Evolutionary conservation across 2,888 invertebrate genomes (phyloP).

Genomic region (Agrotis clavis): DNA sequence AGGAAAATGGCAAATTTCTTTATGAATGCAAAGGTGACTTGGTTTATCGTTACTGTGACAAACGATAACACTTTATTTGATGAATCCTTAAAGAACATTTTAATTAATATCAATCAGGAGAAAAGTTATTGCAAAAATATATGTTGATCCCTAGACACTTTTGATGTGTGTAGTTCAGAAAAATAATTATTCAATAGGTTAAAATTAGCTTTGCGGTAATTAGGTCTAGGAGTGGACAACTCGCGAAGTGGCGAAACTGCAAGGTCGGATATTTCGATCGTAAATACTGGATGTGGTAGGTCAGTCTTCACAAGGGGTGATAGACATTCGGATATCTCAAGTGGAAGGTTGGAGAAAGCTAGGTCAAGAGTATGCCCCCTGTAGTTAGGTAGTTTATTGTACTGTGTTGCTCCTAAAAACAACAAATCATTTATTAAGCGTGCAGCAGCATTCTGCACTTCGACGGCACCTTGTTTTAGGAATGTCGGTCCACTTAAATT

Average conservation of each 20-base stretch:
- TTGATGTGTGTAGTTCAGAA: too few relatives aligned
- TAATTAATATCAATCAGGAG: too few relatives aligned
- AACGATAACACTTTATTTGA: too few relatives aligned
- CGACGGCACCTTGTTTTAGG: background rate
- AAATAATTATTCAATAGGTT: background rate
- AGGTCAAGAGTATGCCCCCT: background rate
- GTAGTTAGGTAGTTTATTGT: background rate
- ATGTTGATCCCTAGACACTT: too few relatives aligned
- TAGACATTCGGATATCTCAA: background rate
- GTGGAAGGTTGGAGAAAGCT: background rate
- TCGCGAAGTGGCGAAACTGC: background rate
- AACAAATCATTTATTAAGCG: background rate
- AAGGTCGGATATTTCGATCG: background rate
- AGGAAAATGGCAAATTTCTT: too few relatives aligned
- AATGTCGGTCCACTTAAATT: background rate
- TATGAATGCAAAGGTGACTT: too few relatives aligned
- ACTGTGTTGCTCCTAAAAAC: background rate
- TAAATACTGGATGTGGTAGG: background rate
- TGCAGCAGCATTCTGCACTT: background rate
- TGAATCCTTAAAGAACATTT: too few relatives aligned
- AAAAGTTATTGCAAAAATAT: too few relatives aligned
- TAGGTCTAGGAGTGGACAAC: conserved; percentile 3
- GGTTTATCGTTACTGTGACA: too few relatives aligned
- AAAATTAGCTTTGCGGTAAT: conserved; percentile 3
- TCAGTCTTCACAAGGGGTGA: conserved; percentile 1